These are phyloP conservation scores for Busseola fusca DNA, from an alignment of 2,888 invertebrate genomes.

Conservation along the genomic window DNA sequence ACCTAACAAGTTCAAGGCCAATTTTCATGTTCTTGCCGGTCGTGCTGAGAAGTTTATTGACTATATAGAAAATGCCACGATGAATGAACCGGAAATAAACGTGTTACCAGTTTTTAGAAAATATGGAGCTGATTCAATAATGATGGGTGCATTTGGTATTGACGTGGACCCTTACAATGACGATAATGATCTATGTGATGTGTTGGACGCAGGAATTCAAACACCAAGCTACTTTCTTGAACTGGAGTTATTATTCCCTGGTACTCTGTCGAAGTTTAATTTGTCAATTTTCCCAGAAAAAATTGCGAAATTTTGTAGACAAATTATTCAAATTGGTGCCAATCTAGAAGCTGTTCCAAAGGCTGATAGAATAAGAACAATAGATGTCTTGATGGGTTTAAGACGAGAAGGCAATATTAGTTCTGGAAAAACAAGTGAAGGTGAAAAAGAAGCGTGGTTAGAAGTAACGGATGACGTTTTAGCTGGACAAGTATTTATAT, in stretches of 20 bases:
- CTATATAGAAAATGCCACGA: constrained; percentile 59
- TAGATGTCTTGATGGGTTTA: constrained; percentile 63
- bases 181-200: constrained; percentile 53
- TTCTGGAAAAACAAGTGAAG: constrained; percentile 19
- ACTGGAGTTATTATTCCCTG: constrained; percentile 66
- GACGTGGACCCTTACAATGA: constrained; percentile 62
- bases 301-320: constrained; percentile 59
- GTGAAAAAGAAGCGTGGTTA: constrained; percentile 47
- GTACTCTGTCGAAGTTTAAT: constrained; percentile 57
- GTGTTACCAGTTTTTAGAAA: constrained; percentile 58
- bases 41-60: constrained; percentile 67
- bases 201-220: constrained; percentile 57
- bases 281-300: constrained; percentile 58
- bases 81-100: constrained; percentile 59
- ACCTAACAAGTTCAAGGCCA: constrained; percentile 69
- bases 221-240: constrained; percentile 60
- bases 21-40: constrained; percentile 62
- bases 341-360: constrained; percentile 37
- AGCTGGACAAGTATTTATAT: constrained; percentile 78
- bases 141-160: constrained; percentile 61
- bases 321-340: constrained; percentile 58
- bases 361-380: constrained; percentile 50
- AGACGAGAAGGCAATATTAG: constrained; percentile 45
- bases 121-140: constrained; percentile 63
- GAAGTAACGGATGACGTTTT: constrained; percentile 71